Evolutionary conservation across 2,113 vertebrate genomes (phyloP), one percentile per base, ranked within the genome.

Genomic region (Chauna torquata): DNA sequence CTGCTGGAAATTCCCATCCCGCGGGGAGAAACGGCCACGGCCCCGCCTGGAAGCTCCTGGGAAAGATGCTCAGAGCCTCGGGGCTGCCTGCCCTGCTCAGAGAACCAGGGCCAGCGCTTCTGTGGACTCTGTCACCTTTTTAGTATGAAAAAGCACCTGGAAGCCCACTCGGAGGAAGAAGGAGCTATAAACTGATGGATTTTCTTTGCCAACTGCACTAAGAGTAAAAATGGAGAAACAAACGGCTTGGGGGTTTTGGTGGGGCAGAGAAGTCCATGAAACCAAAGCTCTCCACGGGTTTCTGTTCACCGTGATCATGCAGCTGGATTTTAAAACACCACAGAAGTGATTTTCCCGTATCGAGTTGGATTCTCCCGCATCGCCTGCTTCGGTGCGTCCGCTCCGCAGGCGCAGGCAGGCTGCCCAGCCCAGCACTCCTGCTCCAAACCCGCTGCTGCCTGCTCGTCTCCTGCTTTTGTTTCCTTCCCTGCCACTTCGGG

Each of bases 41-140:
- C 22, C 22, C 49, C 9, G 4, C 20, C 9, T 50, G 49, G 49
- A 50, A 11, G 6, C 49, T 50, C 22, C 49, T 24, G 52, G 22
- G 52, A 23, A 54, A 23, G 52, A 27, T 27, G 52, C 25, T 28
- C 52, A 8, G 52, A 52, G 50, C 50, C 50, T 27, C 36, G 23
- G 12, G 23, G 61, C 61, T 40, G 23, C 61, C 36, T 7, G 34
- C 42, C 24, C 3, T 0, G 28, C 14, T 3, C 38, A 20, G 45
- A 14, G 11, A 38, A 8, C 25, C 2, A 0, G 12, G 11, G 8
- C 0, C 5, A 65, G 71, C 23, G 23, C 4, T 40, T 9, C 52
- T 1, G 3, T 14, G 57, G 44, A 28, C 15, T 38, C 20, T 9
- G 38, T 24, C 10, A 44, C 61, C 15, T 24, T 70, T 25, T 24